Percentiles rank a stretch among this genome's conserved stretches.
Conservation (phyloP, 2,888 invertebrate genomes). For the Phytoseiulus persimilis region DNA sequence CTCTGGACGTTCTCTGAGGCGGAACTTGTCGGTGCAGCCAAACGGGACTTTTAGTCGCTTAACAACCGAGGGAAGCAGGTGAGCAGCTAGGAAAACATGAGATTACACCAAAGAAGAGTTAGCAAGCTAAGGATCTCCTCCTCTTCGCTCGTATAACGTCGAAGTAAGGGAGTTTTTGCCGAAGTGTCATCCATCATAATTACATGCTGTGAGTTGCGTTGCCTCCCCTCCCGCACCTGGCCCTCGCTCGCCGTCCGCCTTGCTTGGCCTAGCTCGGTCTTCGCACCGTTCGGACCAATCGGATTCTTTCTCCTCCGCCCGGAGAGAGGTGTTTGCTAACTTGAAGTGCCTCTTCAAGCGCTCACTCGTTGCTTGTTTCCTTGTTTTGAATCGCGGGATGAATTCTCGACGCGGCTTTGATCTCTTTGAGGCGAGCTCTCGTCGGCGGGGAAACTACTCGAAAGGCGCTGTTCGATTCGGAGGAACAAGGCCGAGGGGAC, state of each 20-base stretch:
- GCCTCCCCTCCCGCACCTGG: background rate
- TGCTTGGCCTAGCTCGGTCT: background rate
- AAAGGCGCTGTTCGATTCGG: too few species aligned
- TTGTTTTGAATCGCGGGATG: background rate
- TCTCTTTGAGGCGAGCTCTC: too few species aligned
- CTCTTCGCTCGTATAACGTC: background rate
- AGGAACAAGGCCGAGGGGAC: too few species aligned
- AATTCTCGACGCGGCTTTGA: background rate
- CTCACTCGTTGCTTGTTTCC: background rate
- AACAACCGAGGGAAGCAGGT: background rate
- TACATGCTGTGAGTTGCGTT: background rate
- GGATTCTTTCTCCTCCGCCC: background rate
- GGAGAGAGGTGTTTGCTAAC: background rate
- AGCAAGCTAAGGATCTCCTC: background rate
- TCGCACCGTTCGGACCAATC: background rate
- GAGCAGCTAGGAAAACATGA: background rate
- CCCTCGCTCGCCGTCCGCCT: too few species aligned
- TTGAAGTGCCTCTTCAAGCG: background rate
- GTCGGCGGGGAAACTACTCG: too few species aligned
- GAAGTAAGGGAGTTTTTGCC: background rate
- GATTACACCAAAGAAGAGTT: background rate
- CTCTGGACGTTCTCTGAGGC: background rate
- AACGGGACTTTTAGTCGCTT: background rate
- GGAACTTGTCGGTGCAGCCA: background rate
- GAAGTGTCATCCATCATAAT: slow-evolving; percentile 5